Conservation (phyloP, 2,113 vertebrate genomes). For the Hippocampus guttulatus region DNA sequence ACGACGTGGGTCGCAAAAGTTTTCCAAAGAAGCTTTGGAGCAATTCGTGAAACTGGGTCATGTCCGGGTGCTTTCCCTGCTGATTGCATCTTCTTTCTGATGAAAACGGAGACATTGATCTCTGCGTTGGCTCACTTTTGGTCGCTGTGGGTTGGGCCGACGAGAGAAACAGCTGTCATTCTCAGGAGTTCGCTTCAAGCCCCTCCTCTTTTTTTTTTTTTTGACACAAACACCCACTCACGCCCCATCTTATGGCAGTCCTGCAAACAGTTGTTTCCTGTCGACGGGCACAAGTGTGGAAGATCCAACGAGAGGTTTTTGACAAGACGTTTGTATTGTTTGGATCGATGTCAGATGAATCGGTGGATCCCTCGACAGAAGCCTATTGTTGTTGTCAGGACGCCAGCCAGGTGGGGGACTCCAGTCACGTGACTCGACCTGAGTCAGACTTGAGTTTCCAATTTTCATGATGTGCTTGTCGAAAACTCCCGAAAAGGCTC, state of each 20-base stretch:
- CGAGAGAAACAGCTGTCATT: slow-evolving; percentile 66
- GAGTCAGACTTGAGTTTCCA: too few species aligned
- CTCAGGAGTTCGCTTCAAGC: slow-evolving; percentile 34
- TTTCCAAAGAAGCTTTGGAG: not conserved
- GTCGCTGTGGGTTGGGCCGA: slow-evolving; percentile 47
- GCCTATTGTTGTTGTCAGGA: not conserved
- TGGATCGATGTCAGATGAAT: not conserved
- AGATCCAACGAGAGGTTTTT: not conserved
- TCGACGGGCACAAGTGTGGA: slow-evolving; percentile 15
- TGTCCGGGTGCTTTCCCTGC: not conserved
- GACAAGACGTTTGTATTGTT: not conserved
- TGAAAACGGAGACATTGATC: not conserved
- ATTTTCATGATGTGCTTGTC: too few species aligned
- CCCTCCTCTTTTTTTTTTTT: not conserved
- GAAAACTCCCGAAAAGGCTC: too few species aligned
- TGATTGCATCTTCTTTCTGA: not conserved
- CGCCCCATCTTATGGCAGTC: slow-evolving; percentile 32
- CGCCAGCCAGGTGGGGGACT: too few species aligned
- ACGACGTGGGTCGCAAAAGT: not conserved
- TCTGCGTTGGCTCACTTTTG: slow-evolving; percentile 40
- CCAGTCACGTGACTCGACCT: too few species aligned
- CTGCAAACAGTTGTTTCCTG: slow-evolving; percentile 69
- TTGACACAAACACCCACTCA: slow-evolving; percentile 13
- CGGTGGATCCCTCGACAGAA: not conserved
- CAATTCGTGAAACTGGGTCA: not conserved